These are phyloP conservation scores for Petaurus breviceps DNA, from an alignment of 2,113 vertebrate species.

Conservation along the genomic window DNA sequence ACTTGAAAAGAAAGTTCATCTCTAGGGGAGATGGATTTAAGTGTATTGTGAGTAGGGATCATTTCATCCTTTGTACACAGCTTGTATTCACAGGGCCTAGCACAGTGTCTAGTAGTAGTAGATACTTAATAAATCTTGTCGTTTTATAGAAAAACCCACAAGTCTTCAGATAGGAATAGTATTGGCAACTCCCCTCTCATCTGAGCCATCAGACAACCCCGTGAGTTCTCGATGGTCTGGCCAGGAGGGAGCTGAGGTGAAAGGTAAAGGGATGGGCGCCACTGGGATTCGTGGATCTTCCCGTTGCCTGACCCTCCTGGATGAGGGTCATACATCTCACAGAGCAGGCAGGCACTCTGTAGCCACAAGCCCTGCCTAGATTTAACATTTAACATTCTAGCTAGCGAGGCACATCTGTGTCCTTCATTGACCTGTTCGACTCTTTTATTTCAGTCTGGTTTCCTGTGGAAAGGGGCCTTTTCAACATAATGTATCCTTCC, in stretches of 20 bases:
- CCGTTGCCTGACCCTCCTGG: not conserved
- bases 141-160: not conserved
- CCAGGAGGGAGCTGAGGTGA: not conserved
- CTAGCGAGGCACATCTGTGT: conserved; percentile 28
- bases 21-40: not conserved
- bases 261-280: not conserved
- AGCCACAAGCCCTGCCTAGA: not conserved
- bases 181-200: not conserved
- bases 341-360: not conserved
- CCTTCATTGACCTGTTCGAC: conserved; percentile 48
- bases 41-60: not conserved
- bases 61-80: not conserved
- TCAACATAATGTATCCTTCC: conserved; percentile 36
- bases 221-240: not conserved
- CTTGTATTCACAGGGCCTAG: not conserved
- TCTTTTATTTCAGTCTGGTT: conserved; percentile 46
- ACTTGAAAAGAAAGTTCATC: too few species aligned
- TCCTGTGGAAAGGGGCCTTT: conserved; percentile 57
- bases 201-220: not conserved
- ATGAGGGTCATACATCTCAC: not conserved
- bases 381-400: not conserved
- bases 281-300: not conserved
- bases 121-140: not conserved
- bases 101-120: not conserved
- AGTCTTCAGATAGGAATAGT: not conserved